Evolutionary conservation across 2,888 invertebrate species (phyloP), one percentile per base, ranked within the genome.

Genomic region (Ametastegia equiseti): DNA sequence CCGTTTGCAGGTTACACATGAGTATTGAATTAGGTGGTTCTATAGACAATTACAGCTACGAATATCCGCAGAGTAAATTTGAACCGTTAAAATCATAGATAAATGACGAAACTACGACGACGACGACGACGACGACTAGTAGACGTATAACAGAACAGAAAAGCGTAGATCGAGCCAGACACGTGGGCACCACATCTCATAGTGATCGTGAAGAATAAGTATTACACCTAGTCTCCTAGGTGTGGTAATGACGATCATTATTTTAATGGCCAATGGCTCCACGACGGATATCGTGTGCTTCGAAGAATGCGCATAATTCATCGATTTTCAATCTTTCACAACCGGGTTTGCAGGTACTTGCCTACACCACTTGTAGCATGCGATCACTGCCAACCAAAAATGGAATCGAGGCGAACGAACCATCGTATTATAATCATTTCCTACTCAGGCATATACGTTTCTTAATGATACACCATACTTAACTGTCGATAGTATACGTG

Each of bases 71-170:
- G 3, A 19, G 7, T 19, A 42, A 39, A 39, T 19, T 65, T 23
- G 33, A 23, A 13, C 65, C 65, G 65, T 65, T 65, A 65, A 33
- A 65, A 15, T 23, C n/a, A 30, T 6, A n/a, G n/a, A 39, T 54
- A 73, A n/a, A 19, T 42, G 11, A 5, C 92, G 88, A 88, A 93
- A 90, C 90, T 92, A 88, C 92, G 92, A 13, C 86, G 92, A 36
- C 42, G n/a, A n/a, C n/a, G n/a, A n/a, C n/a, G n/a, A n/a, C n/a
- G n/a, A n/a, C n/a, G n/a, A n/a, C n/a, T 23, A 13, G 27, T 15
- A 30, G 1, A 27, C 27, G 13, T 57, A 15, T 60, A 30, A 30
- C 4, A 60, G 11, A 60, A 30, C 60, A 60, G 30, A 13, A 5
- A 30, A 30, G 60, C 30, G 60, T 60, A 60, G 30, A 30, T 60